Percentiles rank a stretch among this genome's conserved stretches.
phyloP scores from a whole-genome alignment of 2,113 vertebrate species.

The Stegastes partitus region DNA sequence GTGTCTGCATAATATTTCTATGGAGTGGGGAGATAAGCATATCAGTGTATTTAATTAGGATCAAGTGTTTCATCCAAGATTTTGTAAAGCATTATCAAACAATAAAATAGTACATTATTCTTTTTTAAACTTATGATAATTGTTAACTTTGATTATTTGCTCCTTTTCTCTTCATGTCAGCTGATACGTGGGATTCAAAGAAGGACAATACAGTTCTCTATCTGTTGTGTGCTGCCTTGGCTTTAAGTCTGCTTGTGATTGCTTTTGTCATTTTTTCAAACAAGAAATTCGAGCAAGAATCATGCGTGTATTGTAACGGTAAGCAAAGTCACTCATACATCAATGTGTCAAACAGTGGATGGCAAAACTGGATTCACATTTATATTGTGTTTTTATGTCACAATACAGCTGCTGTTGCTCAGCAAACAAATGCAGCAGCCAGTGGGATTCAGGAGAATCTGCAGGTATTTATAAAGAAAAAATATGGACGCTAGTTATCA shows the following conservation, averaged over 20 bases:
- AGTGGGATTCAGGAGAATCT: background rate
- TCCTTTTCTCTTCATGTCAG: background rate
- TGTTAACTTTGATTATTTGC: background rate
- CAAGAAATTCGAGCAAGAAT: constrained; percentile 14
- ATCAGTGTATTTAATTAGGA: fast-evolving
- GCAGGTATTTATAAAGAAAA: constrained; percentile 29
- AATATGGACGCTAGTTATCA: background rate
- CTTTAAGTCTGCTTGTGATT: constrained; percentile 21
- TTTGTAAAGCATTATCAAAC: background rate
- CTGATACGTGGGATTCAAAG: background rate
- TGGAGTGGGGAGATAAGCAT: background rate
- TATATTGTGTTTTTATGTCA: background rate
- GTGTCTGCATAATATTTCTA: background rate
- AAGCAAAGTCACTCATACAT: constrained; percentile 4
- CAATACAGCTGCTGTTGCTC: background rate
- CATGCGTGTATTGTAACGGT: constrained; percentile 2
- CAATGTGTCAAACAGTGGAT: background rate
- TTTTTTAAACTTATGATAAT: background rate
- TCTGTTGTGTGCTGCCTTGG: constrained; percentile 37
- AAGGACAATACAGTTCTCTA: fast-evolving
- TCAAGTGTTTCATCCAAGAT: background rate
- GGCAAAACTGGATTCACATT: fast-evolving
- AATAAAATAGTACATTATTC: background rate
- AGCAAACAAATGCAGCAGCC: constrained; percentile 18
- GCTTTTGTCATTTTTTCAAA: constrained; percentile 27